Evolutionary conservation across 2,113 vertebrate genomes (phyloP).

Genomic region (Centropristis striata): DNA sequence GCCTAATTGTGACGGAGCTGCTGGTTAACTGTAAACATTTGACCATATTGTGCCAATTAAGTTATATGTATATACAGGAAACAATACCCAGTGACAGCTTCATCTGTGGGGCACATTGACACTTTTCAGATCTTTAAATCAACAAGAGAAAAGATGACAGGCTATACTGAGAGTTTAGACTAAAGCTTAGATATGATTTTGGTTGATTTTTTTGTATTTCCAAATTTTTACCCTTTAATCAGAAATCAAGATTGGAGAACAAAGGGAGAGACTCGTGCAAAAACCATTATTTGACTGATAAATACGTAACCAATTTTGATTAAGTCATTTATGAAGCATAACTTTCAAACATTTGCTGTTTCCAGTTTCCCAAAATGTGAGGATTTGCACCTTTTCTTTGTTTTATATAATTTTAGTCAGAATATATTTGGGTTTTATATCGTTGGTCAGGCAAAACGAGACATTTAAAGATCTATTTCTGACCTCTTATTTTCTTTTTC

Average conservation of each 20-base stretch:
- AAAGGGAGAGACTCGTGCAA: neutral
- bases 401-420: neutral
- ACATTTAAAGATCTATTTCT: neutral
- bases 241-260: neutral
- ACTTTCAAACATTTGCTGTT: neutral
- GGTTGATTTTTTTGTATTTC: neutral
- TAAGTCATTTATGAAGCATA: neutral
- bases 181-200: neutral
- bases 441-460: neutral
- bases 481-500: too few species aligned
- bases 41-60: conserved; percentile 30
- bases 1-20: conserved; percentile 44
- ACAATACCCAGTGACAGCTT: neutral
- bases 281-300: neutral
- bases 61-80: neutral
- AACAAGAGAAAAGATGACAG: neutral
- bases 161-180: neutral
- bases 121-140: too few species aligned
- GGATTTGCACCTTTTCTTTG: neutral
- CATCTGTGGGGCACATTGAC: neutral
- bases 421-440: neutral
- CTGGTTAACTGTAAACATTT: conserved; percentile 35
- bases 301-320: neutral
- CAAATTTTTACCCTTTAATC: neutral
- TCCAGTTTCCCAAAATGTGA: neutral